Conservation (phyloP, 2,113 vertebrate species). For the Bostrychus sinensis region DNA sequence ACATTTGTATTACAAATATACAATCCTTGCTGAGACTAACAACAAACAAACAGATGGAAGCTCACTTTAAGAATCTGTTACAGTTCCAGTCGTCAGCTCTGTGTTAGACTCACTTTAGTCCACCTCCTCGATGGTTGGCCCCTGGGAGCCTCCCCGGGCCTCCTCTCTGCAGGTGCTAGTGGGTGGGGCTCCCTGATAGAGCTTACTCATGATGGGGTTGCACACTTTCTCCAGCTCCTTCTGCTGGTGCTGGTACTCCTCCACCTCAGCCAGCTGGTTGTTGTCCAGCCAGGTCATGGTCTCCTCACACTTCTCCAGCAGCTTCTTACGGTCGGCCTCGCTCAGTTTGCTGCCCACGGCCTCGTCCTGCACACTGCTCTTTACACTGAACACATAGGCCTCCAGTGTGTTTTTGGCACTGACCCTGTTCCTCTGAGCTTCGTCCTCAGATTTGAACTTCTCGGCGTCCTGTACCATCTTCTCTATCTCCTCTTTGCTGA, state of each 20-base stretch:
- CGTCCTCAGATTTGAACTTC: conserved; percentile 2
- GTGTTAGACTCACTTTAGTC: background rate
- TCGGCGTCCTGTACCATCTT: conserved; percentile 2
- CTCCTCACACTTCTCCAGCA: conserved; percentile 6
- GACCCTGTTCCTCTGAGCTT: conserved; percentile 5
- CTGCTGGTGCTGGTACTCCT: conserved; percentile 4
- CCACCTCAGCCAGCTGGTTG: conserved; percentile 4
- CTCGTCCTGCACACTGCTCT: conserved; percentile 4
- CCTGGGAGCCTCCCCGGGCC: conserved; percentile 1
- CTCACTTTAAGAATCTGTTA: background rate
- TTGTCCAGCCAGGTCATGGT: conserved; percentile 4
- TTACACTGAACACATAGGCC: conserved; percentile 3
- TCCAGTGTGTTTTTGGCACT: conserved; percentile 1
- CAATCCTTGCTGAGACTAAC: no score
- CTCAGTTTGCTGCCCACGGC: conserved; percentile 2
- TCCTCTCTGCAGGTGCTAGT: conserved; percentile 1
- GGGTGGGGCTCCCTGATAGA: conserved; percentile 2
- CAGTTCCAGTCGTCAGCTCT: background rate
- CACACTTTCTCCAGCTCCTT: conserved; percentile 5
- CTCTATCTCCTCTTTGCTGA: conserved; percentile 7
- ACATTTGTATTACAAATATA: no score
- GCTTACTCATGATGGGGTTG: conserved; percentile 7
- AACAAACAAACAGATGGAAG: background rate
- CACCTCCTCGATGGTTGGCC: conserved; percentile 3
- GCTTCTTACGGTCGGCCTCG: background rate